Conservation (phyloP, 2,113 vertebrate species). For the Emydocephalus ijimae region DNA sequence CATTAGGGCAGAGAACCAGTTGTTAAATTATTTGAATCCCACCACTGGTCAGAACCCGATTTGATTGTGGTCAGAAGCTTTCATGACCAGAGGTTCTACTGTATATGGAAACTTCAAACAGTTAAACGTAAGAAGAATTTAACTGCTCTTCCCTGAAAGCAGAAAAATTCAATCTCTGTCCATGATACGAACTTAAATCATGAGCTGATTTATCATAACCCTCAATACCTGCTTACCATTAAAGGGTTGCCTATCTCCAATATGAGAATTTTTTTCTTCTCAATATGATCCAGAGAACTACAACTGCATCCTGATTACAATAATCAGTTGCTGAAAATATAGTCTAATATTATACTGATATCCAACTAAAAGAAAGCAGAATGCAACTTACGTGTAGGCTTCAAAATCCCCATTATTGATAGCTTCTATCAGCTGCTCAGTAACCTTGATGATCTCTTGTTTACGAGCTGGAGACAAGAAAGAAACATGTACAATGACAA, state of each 20-base stretch:
- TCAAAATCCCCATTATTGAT: conserved; percentile 99
- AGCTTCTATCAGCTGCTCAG: conserved; percentile 95
- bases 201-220: background rate
- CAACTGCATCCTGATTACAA: background rate
- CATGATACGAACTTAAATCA: background rate
- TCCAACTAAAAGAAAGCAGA: background rate
- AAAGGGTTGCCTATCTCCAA: background rate
- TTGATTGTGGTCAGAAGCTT: too few species aligned
- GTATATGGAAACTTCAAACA: background rate
- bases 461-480: conserved; percentile 80
- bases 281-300: background rate
- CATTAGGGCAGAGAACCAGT: too few species aligned
- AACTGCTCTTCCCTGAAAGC: background rate
- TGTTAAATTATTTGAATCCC: too few species aligned
- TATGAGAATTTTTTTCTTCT: background rate
- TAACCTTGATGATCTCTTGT: conserved; percentile 98
- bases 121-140: background rate
- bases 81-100: too few species aligned
- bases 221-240: background rate
- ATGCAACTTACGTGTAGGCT: conserved; percentile 91
- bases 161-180: background rate
- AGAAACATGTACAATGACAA: conserved; percentile 8
- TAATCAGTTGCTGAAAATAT: background rate
- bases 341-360: background rate
- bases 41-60: too few species aligned